Percentiles rank a stretch among this genome's conserved stretches.
Evolutionary conservation across 2,888 invertebrate species (phyloP).

Genomic region (Resseliella maxima): DNA sequence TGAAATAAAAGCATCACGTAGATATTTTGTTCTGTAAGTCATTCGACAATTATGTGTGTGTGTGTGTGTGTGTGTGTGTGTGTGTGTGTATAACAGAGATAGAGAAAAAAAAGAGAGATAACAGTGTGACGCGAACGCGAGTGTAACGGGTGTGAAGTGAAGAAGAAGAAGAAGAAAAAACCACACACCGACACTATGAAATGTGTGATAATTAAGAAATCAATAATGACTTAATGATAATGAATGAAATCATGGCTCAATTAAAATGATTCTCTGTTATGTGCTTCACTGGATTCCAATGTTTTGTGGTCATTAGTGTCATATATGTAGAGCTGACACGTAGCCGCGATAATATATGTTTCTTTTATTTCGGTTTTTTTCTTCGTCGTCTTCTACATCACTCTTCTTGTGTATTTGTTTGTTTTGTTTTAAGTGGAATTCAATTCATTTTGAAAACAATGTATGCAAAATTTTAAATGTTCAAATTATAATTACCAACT

Average conservation of each 20-base stretch:
- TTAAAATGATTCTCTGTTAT: slow-evolving; percentile 6
- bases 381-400: background rate
- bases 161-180: slow-evolving; percentile 14
- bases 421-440: background rate
- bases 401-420: background rate
- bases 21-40: background rate
- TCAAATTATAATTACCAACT: background rate
- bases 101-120: background rate
- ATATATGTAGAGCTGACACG: background rate
- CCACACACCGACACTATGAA: background rate
- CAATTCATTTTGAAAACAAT: slow-evolving; percentile 18
- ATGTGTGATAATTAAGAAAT: slow-evolving; percentile 47
- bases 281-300: background rate
- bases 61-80: too few relatives aligned
- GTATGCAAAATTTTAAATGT: background rate
- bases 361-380: background rate
- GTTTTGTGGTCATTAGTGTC: background rate
- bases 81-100: too few relatives aligned
- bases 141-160: background rate
- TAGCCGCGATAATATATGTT: slow-evolving; percentile 37
- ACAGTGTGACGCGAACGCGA: background rate
- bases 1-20: background rate
- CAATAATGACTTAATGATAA: slow-evolving; percentile 38
- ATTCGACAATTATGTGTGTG: background rate
- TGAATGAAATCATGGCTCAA: slow-evolving; percentile 43